Percentiles rank a stretch among this genome's conserved stretches.
These are phyloP conservation scores for Tetragonula clypearis DNA, from an alignment of 1,140 invertebrate genomes.

Conservation along the genomic window DNA sequence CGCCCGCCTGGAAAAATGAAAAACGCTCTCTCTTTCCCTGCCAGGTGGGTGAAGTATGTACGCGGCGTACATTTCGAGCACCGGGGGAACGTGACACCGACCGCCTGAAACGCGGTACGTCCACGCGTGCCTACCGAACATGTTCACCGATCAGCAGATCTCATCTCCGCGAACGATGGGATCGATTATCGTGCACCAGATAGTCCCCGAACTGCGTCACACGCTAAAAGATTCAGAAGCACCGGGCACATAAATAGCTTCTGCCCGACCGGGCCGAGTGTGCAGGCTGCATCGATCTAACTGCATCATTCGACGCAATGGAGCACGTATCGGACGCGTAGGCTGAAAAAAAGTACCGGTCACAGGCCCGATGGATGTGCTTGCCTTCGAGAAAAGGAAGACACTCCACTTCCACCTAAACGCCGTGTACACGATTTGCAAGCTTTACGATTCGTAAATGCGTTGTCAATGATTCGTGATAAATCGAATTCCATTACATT, in stretches of 20 bases:
- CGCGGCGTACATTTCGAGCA: neutral
- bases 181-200: slow-evolving; percentile 38
- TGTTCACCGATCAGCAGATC: slow-evolving; percentile 7
- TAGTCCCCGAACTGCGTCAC: slow-evolving; percentile 39
- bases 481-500: too few relatives aligned
- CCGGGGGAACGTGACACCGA: neutral
- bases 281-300: slow-evolving; percentile 39
- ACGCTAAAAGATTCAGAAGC: slow-evolving; percentile 45
- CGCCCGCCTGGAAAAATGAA: neutral
- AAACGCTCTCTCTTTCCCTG: neutral
- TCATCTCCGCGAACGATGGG: neutral
- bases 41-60: too few relatives aligned
- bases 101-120: neutral
- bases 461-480: too few relatives aligned
- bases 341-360: neutral
- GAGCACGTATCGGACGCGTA: slow-evolving; percentile 7
- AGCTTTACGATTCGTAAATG: too few relatives aligned
- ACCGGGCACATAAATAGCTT: slow-evolving; percentile 35
- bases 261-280: neutral
- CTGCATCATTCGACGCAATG: slow-evolving; percentile 43
- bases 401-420: too few relatives aligned
- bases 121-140: neutral
- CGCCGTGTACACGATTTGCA: too few relatives aligned
- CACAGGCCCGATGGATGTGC: neutral
- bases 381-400: neutral